A percentile compares a stretch with the other conserved stretches of the same genome.
phyloP scores from a whole-genome alignment of 2,113 vertebrate genomes.

The Lophura nycthemera region DNA sequence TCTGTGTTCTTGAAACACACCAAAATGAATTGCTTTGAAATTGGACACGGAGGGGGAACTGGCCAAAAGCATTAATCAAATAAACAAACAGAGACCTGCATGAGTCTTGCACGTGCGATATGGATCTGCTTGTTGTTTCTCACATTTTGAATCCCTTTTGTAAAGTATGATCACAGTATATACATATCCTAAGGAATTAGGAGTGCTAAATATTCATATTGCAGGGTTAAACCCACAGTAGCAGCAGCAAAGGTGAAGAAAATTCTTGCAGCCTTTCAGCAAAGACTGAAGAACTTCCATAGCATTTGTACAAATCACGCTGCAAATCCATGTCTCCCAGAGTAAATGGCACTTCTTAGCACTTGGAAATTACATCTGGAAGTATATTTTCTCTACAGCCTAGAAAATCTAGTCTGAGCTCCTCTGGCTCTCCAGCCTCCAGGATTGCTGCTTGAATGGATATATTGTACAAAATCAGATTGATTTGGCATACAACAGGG shows the following conservation, averaged over 20 bases:
- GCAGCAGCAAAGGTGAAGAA: neutral
- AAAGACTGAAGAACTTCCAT: conserved; percentile 25
- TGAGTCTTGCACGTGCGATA: neutral
- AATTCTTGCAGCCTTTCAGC: neutral
- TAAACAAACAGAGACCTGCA: neutral
- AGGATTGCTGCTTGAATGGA: conserved; percentile 69
- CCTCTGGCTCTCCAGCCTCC: conserved; percentile 33
- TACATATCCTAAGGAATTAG: neutral
- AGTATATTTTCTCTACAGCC: conserved; percentile 54
- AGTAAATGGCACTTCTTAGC: conserved; percentile 53
- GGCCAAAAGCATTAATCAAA: neutral
- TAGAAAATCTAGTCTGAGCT: conserved; percentile 65
- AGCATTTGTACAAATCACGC: conserved; percentile 38
- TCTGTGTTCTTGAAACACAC: neutral
- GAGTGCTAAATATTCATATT: conserved; percentile 1
- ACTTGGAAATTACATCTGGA: conserved; percentile 69
- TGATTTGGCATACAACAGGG: conserved; percentile 59
- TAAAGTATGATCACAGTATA: neutral
- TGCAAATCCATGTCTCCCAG: conserved; percentile 32
- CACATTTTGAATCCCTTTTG: neutral
- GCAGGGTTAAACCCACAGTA: neutral
- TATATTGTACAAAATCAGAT: conserved; percentile 69
- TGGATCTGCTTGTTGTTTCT: neutral
- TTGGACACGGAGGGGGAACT: neutral
- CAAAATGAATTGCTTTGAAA: neutral